Evolutionary conservation across 2,888 invertebrate genomes (phyloP).

Genomic region (Phanerotoma sp.): DNA sequence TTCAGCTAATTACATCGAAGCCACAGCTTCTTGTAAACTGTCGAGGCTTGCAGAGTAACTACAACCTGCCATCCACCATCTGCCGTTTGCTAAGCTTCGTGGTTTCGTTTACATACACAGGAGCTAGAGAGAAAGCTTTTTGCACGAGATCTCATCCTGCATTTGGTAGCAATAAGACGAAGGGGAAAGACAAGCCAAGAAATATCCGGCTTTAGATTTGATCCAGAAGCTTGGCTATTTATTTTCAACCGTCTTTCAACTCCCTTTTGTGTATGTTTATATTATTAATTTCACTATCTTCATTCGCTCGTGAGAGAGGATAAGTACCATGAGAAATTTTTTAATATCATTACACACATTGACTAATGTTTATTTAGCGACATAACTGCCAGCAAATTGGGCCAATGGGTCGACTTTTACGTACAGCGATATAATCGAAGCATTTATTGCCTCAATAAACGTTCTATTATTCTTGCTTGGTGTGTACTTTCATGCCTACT

Average conservation of each 20-base stretch:
- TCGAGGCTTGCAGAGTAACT: constrained; percentile 24
- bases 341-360: too few relatives aligned
- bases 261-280: neutral
- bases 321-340: constrained; percentile 1
- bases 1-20: constrained; percentile 49
- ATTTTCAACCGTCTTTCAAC: neutral
- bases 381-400: neutral
- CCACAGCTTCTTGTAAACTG: constrained; percentile 42
- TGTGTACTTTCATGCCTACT: neutral
- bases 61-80: constrained; percentile 20
- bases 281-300: constrained; percentile 10
- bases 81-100: constrained; percentile 45
- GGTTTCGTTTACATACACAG: constrained; percentile 31
- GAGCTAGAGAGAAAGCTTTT: neutral
- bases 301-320: neutral
- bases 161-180: neutral
- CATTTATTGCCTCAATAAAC: constrained; percentile 42
- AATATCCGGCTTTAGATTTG: constrained; percentile 29
- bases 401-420: neutral
- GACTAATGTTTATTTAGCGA: constrained; percentile 4
- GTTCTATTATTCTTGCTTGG: constrained; percentile 49
- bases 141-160: neutral
- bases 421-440: constrained; percentile 30
- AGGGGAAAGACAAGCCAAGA: constrained; percentile 27
- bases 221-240: constrained; percentile 3